These are phyloP conservation scores for Thalassoma bifasciatum DNA, from an alignment of 2,113 vertebrate species.

Conservation along the genomic window DNA sequence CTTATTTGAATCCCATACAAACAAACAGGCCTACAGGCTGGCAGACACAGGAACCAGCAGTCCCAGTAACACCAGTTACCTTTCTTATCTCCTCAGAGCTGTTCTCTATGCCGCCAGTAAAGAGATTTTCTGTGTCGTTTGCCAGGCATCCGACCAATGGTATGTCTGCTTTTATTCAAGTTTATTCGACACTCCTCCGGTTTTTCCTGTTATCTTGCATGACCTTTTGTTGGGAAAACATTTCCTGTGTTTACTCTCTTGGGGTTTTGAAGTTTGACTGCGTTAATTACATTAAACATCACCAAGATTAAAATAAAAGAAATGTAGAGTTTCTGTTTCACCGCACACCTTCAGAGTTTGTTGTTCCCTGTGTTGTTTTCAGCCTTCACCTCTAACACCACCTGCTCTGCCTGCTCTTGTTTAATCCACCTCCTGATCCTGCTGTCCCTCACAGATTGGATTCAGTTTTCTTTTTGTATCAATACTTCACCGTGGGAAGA, in stretches of 20 bases:
- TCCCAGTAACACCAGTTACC: constrained; percentile 86
- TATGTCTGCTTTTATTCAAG: constrained; percentile 91
- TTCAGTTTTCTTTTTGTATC: not conserved
- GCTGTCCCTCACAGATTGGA: constrained; percentile 35
- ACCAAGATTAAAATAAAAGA: constrained; percentile 15
- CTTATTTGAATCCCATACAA: constrained; percentile 23
- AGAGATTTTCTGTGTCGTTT: constrained; percentile 99
- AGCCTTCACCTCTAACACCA: constrained; percentile 66
- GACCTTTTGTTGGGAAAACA: constrained; percentile 73
- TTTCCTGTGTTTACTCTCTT: constrained; percentile 56
- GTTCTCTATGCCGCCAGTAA: constrained; percentile 99
- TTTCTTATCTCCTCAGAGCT: constrained; percentile 99
- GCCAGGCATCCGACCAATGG: constrained; percentile 99
- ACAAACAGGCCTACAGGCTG: constrained; percentile 18
- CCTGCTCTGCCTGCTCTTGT: constrained; percentile 56
- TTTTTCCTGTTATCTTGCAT: constrained; percentile 82
- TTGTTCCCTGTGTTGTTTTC: constrained; percentile 52
- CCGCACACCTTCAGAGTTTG: constrained; percentile 50
- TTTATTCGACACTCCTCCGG: constrained; percentile 62
- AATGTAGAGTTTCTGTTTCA: constrained; percentile 39
- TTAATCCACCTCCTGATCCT: constrained; percentile 34
- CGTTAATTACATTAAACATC: constrained; percentile 56
- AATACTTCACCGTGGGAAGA: not conserved
- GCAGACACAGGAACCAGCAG: constrained; percentile 37
- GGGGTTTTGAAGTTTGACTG: constrained; percentile 49